Evolutionary conservation across 2,888 invertebrate species (phyloP).

Genomic region (Orthosia incerta): DNA sequence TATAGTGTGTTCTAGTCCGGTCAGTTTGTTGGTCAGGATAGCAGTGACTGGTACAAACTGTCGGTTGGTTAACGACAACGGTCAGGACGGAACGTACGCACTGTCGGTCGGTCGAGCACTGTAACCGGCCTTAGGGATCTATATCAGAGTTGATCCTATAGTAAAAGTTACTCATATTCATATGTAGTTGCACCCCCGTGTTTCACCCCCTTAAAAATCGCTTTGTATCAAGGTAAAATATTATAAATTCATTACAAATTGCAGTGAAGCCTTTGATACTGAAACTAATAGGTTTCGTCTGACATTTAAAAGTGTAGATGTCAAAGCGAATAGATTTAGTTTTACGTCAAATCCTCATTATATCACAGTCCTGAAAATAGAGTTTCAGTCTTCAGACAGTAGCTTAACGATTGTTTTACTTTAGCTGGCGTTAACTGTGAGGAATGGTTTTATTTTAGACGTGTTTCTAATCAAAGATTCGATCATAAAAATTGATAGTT

Average conservation of each 20-base stretch:
- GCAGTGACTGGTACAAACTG: no score
- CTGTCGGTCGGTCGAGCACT: no score
- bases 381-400: constrained; percentile 10
- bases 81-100: no score
- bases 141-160: no score
- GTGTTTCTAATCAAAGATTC: constrained; percentile 5
- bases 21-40: no score
- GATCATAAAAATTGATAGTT: background rate
- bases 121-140: no score
- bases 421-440: background rate
- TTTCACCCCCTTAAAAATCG: no score
- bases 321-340: constrained; percentile 24
- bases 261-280: background rate
- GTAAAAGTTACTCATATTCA: no score
- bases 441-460: background rate
- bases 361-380: constrained; percentile 29
- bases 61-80: no score
- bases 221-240: no score
- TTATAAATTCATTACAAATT: background rate
- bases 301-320: constrained; percentile 43
- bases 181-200: no score
- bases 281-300: constrained; percentile 10
- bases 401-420: constrained; percentile 4
- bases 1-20: no score
- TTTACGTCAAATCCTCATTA: constrained; percentile 10